phyloP scores from a whole-genome alignment of 2,888 invertebrate species.

The Pardosa pseudoannulata region DNA sequence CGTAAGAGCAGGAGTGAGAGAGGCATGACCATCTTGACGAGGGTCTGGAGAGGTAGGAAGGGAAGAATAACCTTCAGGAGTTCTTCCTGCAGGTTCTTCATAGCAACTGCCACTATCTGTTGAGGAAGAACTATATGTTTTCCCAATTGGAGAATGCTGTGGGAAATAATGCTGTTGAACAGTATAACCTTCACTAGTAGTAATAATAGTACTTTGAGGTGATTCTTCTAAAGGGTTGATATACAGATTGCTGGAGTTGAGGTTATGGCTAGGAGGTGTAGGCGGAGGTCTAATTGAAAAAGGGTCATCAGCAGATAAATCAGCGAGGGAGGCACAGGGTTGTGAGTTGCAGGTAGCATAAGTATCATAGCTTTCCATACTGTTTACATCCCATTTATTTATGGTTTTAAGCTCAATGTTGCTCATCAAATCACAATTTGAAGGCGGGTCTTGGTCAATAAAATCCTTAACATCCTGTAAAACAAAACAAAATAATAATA shows the following conservation, averaged over 20 bases:
- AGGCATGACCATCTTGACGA: slow-evolving; percentile 42
- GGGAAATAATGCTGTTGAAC: slow-evolving; percentile 58
- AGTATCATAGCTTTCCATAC: slow-evolving; percentile 89
- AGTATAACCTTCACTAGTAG: slow-evolving; percentile 44
- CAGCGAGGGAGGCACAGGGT: slow-evolving; percentile 86
- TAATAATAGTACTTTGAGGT: slow-evolving; percentile 26
- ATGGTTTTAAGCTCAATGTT: slow-evolving; percentile 73
- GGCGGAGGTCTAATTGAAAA: slow-evolving; percentile 23
- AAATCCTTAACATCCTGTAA: slow-evolving; percentile 71
- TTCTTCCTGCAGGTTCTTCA: slow-evolving; percentile 62
- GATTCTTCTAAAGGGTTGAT: slow-evolving; percentile 73
- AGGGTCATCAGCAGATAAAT: slow-evolving; percentile 65
- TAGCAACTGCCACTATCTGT: slow-evolving; percentile 67
- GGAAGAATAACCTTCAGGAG: slow-evolving; percentile 57
- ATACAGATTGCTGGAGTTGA: slow-evolving; percentile 68
- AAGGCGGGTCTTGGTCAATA: slow-evolving; percentile 69
- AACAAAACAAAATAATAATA: not conserved
- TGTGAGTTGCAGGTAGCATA: slow-evolving; percentile 98
- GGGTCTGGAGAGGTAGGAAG: slow-evolving; percentile 68
- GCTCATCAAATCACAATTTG: slow-evolving; percentile 63
- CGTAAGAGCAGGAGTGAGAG: slow-evolving; percentile 54
- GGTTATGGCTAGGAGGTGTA: slow-evolving; percentile 17
- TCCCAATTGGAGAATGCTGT: slow-evolving; percentile 57
- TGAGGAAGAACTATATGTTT: slow-evolving; percentile 52
- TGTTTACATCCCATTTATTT: slow-evolving; percentile 72